Base-by-base conservation (phyloP, 2,113 vertebrate species). In the Salminus brasiliensis region DNA sequence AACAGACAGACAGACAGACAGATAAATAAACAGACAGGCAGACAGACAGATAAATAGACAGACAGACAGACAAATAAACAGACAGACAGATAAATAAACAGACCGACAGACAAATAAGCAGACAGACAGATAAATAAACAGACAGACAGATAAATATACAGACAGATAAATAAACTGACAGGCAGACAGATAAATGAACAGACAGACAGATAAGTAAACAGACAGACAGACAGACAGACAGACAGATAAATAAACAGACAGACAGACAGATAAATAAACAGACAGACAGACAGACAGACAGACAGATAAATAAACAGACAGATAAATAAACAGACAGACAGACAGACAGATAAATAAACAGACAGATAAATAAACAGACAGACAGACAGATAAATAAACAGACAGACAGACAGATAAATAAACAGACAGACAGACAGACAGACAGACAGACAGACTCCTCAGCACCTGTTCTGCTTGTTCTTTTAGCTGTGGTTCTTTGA, bases 391-490 rank as follows among this genome's bases (percentile, higher is more conserved):
- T 1, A 43, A 11, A 43, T 11, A 49, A 5, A 49, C 21, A 21
- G 15, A 49, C 11, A 49, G 18, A 21, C 11, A 49, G 47, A 49
- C 6, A 49, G 47, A 49, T 21, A 21, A 18, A 49, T 21, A 49
- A 15, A 45, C 36, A 39, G 36, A 39, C 36, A 39, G 36, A 39
- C 36, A 39, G 71, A 57, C 25, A 41, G 71, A 59, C 23, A 55
- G 45, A 53, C 9, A 68, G 65, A 68, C 10, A 41, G 36, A 39
- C 4, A 39, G 23, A 77, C 66, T n/a, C 65, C 47, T 81, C 3
- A 80, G 65, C 88, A 89, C 90, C 90, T 93, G 92, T 87, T 88
- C 89, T 18, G 82, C 85, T 81, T 85, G 85, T 71, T 80, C 52
- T 39, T 76, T 85, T 43, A 83, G 66, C 69, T 69, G 57, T 1